phyloP scores from a whole-genome alignment of 2,797 vertebrate genomes.

The Phylloscopus collybita region DNA sequence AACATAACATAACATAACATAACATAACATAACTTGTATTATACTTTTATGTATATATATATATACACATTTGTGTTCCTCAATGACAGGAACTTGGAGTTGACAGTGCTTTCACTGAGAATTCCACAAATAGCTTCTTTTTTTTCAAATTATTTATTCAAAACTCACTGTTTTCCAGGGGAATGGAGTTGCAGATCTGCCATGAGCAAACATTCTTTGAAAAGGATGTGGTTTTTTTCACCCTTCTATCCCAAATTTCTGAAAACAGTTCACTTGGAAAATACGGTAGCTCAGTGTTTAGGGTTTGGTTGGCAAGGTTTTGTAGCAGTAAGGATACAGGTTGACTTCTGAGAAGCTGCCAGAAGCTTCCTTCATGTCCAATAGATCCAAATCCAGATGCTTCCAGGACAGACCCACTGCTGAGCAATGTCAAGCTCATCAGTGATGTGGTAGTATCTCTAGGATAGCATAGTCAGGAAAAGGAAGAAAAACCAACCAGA shows the following conservation, averaged over 20 bases:
- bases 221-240: neutral
- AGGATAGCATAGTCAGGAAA: neutral
- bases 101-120: neutral
- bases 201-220: neutral
- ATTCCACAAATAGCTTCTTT: neutral
- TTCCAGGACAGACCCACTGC: neutral
- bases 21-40: neutral
- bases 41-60: too few species aligned
- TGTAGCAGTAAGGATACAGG: neutral
- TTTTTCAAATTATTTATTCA: neutral
- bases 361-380: accelerated
- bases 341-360: neutral
- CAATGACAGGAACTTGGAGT: neutral
- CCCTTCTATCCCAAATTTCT: neutral
- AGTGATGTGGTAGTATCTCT: neutral
- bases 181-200: neutral
- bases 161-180: neutral
- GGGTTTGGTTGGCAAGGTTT: neutral
- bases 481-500: neutral
- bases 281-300: neutral
- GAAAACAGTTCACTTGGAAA: neutral
- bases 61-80: neutral
- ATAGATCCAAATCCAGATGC: neutral
- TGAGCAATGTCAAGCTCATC: neutral
- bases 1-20: neutral